Conservation (phyloP, 2,113 vertebrate species). For the Cheirogaleus medius region DNA sequence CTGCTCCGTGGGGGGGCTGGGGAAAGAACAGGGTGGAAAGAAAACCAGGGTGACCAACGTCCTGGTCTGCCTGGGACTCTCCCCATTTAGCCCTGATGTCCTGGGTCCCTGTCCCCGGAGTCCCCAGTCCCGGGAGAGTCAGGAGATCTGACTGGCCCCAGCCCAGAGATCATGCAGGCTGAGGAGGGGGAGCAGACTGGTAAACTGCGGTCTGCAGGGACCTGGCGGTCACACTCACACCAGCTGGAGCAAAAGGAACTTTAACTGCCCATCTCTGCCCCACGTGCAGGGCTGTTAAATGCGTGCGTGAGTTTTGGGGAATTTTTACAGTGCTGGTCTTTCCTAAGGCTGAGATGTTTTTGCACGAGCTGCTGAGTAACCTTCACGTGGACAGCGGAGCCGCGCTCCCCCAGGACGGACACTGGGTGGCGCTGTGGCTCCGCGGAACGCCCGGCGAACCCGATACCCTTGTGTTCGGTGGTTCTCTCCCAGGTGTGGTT, state of each 20-base stretch:
- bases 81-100: not conserved
- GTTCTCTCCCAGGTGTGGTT: not conserved
- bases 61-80: fast-evolving
- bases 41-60: fast-evolving
- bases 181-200: not conserved
- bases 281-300: not conserved
- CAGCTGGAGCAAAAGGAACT: not conserved
- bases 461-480: not conserved
- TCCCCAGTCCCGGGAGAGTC: not conserved
- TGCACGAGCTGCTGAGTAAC: not conserved
- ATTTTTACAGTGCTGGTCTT: not conserved
- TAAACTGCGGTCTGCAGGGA: not conserved
- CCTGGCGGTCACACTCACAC: not conserved
- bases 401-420: not conserved
- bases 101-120: not conserved
- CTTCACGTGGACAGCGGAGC: not conserved
- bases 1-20: fast-evolving
- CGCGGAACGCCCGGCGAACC: fast-evolving
- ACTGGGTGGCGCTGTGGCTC: conserved; percentile 49
- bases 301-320: not conserved
- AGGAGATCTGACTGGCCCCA: too few species aligned
- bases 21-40: too few species aligned
- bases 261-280: not conserved
- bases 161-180: too few species aligned
- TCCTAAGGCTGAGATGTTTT: not conserved